phyloP scores from a whole-genome alignment of 2,797 vertebrate genomes.

The Gambelia wislizenii region DNA sequence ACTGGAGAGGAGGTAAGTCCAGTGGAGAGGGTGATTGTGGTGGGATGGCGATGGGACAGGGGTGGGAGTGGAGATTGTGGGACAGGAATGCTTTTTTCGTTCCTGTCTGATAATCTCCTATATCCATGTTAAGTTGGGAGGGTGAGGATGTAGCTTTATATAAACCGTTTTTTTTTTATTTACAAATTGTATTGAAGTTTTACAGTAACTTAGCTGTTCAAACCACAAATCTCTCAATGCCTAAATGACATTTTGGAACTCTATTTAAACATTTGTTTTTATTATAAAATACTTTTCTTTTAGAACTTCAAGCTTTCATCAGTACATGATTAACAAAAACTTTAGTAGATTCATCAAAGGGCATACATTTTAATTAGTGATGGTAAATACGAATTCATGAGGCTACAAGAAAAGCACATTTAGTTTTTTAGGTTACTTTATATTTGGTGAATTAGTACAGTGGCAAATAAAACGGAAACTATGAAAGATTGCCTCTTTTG shows the following conservation, averaged over 20 bases:
- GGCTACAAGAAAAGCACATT: background rate
- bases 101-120: no score
- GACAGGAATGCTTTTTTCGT: no score
- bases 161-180: background rate
- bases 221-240: background rate
- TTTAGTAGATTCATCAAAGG: background rate
- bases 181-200: background rate
- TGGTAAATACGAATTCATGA: background rate
- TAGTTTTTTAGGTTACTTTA: background rate
- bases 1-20: no score
- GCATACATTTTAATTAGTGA: constrained; percentile 10
- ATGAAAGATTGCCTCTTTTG: background rate
- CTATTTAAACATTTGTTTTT: background rate
- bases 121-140: background rate
- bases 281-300: background rate
- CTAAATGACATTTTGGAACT: background rate
- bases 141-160: background rate
- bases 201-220: background rate
- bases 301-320: background rate
- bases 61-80: no score
- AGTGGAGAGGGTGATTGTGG: no score
- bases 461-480: background rate
- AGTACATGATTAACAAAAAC: background rate
- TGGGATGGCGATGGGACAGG: no score
- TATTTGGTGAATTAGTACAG: background rate